phyloP scores from a whole-genome alignment of 2,113 vertebrate genomes.

The Scopus umbretta region DNA sequence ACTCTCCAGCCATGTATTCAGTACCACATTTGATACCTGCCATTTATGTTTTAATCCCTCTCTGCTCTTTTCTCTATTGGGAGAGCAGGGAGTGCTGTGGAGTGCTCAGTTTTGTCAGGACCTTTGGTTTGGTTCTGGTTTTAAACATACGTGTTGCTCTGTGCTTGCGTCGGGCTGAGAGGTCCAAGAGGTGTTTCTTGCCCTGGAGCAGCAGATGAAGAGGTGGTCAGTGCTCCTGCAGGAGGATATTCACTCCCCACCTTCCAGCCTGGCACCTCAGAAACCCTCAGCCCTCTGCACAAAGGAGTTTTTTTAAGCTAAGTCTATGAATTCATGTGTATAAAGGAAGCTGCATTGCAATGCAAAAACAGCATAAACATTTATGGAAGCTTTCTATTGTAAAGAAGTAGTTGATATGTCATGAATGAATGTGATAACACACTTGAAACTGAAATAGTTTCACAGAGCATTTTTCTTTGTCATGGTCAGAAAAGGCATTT shows the following conservation, averaged over 20 bases:
- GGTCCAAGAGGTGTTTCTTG: background rate
- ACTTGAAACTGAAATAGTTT: background rate
- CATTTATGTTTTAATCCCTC: background rate
- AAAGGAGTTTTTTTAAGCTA: background rate
- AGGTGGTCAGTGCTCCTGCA: background rate
- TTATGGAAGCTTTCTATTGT: background rate
- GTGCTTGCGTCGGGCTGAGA: background rate
- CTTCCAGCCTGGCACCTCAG: background rate
- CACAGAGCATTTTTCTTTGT: background rate
- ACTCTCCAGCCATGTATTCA: background rate
- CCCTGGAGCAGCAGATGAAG: background rate
- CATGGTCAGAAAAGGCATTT: background rate
- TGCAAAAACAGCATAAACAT: background rate
- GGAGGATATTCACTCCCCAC: background rate
- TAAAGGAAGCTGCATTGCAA: background rate
- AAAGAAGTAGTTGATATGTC: background rate
- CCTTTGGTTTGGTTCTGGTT: background rate
- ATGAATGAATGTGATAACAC: background rate
- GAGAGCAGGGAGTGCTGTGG: background rate
- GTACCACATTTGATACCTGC: background rate
- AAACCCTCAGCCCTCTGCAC: background rate
- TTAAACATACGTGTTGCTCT: background rate
- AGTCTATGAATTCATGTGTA: background rate
- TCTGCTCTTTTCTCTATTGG: background rate
- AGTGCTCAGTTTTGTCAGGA: background rate